A percentile compares a stretch with the other conserved stretches of the same genome.
Conservation (phyloP, 1,140 invertebrate species). For the Habropoda laboriosa region DNA sequence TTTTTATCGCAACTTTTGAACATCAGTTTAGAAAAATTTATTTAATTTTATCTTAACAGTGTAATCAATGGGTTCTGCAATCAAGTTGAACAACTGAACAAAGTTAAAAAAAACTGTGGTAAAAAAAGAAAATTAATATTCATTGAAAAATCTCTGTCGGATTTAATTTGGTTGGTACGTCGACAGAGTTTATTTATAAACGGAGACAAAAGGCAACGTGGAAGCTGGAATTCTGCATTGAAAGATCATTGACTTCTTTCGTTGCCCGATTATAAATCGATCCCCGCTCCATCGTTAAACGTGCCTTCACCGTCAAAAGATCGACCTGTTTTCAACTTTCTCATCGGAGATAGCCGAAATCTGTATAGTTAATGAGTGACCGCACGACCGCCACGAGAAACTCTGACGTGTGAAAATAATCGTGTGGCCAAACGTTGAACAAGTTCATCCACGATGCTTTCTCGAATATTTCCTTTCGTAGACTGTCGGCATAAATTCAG, state of each 20-base stretch:
- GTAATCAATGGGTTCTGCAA: no score
- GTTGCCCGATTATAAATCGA: slow-evolving; percentile 31
- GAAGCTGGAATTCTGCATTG: slow-evolving; percentile 18
- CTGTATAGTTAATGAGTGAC: slow-evolving; percentile 31
- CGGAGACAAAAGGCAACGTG: not conserved
- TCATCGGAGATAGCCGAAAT: slow-evolving; percentile 40
- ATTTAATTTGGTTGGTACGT: not conserved
- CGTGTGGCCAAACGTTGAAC: not conserved
- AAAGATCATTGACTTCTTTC: slow-evolving; percentile 29
- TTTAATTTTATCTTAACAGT: no score
- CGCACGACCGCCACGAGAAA: not conserved
- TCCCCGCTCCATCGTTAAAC: slow-evolving; percentile 8
- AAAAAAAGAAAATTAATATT: not conserved
- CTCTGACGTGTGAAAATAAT: slow-evolving; percentile 17
- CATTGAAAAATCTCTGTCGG: not conserved
- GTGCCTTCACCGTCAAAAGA: slow-evolving; percentile 27
- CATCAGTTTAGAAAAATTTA: no score
- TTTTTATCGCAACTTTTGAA: no score
- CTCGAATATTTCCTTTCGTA: not conserved
- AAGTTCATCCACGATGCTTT: not conserved
- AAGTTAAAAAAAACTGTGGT: no score
- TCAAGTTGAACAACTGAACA: no score
- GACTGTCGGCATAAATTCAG: no score
- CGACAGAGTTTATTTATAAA: slow-evolving; percentile 2
- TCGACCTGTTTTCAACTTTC: slow-evolving; percentile 51